Evolutionary conservation across 2,797 vertebrate genomes (phyloP).

Genomic region (Cyclura pinguis): DNA sequence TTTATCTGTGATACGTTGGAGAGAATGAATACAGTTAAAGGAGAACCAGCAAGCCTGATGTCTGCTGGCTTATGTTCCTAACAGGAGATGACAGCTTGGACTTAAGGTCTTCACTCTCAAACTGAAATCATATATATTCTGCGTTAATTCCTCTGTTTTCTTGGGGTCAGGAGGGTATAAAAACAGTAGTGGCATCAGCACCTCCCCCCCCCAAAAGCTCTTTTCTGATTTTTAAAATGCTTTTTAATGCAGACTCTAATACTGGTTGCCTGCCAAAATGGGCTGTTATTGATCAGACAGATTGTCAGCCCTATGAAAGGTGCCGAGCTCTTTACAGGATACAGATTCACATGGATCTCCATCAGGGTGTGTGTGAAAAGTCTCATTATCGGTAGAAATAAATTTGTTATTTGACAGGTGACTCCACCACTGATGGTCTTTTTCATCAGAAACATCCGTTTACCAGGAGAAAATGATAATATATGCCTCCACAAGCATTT

Average conservation of each 20-base stretch:
- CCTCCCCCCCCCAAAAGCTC: background rate
- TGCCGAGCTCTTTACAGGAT: too few species aligned
- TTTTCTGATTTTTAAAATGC: background rate
- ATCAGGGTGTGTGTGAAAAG: background rate
- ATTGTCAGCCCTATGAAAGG: too few species aligned
- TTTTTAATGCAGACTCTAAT: background rate
- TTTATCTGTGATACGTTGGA: too few species aligned
- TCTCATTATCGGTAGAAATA: background rate
- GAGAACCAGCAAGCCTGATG: too few species aligned
- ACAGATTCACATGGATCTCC: too few species aligned
- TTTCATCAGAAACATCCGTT: background rate
- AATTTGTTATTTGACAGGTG: background rate
- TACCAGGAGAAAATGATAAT: background rate
- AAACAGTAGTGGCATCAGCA: background rate
- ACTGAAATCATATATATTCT: background rate
- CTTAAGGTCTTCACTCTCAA: background rate
- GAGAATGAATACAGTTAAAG: too few species aligned
- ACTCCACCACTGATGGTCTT: too few species aligned
- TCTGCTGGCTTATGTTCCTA: background rate
- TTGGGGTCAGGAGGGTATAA: background rate
- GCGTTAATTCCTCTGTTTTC: background rate
- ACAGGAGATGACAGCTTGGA: background rate
- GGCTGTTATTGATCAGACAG: background rate
- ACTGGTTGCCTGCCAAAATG: background rate
- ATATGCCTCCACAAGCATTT: constrained; percentile 1